Evolutionary conservation across 2,888 invertebrate species (phyloP), one percentile per base, ranked within the genome.

Genomic region (Epistrophella euchroma): DNA sequence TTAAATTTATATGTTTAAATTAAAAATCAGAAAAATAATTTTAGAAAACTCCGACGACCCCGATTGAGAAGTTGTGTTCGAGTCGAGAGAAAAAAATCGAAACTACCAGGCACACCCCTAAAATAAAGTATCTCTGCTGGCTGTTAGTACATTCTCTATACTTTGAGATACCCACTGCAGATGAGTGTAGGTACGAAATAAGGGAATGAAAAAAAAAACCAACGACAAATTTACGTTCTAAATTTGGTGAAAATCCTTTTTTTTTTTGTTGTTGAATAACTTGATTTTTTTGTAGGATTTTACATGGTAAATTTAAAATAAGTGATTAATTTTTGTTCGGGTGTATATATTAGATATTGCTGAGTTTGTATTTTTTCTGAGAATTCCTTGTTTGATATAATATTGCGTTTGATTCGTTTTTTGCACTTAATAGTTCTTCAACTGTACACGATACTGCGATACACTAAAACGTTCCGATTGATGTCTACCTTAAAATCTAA

Each of bases 31-130:
- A 37, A 56, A 56, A 66, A 66, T 52, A 84, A 58, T 52, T 52
- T 72, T 71, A 58, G 37, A 73, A 73, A 72, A 84, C 66, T 80
- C 84, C 79, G 70, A 83, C 78, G 66, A 81, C 47, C 81, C 68
- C 81, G 77, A 80, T 70, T 70, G 60, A 82, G 66, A 66, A 45
- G 72, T 43, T 55, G 71, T 86, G 74, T 86, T 86, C 77, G 82
- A 77, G 86, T 78, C 71, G 71, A 86, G 82, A 86, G 86, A 86
- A 87, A 87, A 87, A 87, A 87, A 87, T 87, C 87, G 87, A 87
- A 87, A 87, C 87, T 87, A 87, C 87, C 87, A 87, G 87, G 87
- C 87, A 87, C 87, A 87, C 87, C 87, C 87, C 87, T 87, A 87
- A 87, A 87, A 83, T 83, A 83, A 86, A 86, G 86, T 86, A 82